Conservation (phyloP, 2,113 vertebrate species). For the Sphyrna mokarran region DNA sequence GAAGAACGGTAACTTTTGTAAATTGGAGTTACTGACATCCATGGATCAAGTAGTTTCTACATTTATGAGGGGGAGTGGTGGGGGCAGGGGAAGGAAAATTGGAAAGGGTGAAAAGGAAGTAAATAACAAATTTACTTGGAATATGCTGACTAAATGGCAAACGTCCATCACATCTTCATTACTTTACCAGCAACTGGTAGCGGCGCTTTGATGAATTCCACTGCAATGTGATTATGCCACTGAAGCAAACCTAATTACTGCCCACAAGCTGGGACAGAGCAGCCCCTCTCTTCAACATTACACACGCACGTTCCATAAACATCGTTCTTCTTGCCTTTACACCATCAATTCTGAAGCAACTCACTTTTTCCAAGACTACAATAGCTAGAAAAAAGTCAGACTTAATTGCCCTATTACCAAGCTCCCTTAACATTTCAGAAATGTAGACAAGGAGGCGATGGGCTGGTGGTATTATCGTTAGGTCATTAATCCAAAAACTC, state of each 20-base stretch:
- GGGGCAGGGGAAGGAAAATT: neutral
- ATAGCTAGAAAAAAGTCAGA: neutral
- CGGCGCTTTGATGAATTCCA: slow-evolving; percentile 48
- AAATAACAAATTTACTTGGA: neutral
- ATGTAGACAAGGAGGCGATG: neutral
- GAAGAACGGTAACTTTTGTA: neutral
- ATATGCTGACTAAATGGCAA: slow-evolving; percentile 14
- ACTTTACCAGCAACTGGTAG: slow-evolving; percentile 33
- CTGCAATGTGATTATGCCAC: slow-evolving; percentile 51
- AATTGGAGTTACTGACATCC: neutral
- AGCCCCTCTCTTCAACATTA: slow-evolving; percentile 50
- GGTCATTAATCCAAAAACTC: too few species aligned
- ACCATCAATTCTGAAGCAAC: neutral
- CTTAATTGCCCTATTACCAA: neutral
- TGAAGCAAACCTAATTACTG: slow-evolving; percentile 55
- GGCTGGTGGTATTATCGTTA: too few species aligned
- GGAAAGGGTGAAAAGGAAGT: neutral
- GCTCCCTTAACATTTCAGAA: neutral
- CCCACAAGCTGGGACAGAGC: slow-evolving; percentile 54
- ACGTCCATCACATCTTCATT: neutral
- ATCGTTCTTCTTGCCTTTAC: neutral
- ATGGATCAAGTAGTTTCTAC: neutral
- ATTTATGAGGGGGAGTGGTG: neutral
- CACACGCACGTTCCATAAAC: neutral
- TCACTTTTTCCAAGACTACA: neutral